Evolutionary conservation across 2,797 vertebrate genomes (phyloP).

Genomic region (Phalloptychus januarius): DNA sequence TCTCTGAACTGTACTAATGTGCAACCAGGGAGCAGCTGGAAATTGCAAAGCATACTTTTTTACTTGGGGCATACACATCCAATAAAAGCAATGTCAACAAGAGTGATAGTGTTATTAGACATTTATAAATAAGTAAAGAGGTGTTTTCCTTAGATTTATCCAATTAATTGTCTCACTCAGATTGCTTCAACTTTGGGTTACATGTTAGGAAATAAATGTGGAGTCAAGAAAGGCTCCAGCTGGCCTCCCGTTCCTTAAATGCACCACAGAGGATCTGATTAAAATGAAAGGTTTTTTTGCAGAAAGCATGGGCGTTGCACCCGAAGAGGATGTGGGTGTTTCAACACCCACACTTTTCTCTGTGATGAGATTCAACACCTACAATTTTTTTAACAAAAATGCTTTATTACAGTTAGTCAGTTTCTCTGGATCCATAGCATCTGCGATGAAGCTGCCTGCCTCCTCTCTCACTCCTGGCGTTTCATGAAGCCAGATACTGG

Average conservation of each 20-base stretch:
- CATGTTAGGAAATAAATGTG: constrained; percentile 57
- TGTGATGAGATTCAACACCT: not conserved
- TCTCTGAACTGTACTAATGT: constrained; percentile 63
- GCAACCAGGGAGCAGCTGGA: constrained; percentile 57
- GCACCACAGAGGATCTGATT: constrained; percentile 44
- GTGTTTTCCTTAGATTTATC: constrained; percentile 77
- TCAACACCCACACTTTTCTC: constrained; percentile 1
- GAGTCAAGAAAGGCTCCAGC: constrained; percentile 24
- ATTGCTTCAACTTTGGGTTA: constrained; percentile 57
- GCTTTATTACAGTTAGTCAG: not conserved
- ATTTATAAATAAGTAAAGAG: constrained; percentile 82
- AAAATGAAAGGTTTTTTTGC: constrained; percentile 46
- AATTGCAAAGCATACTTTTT: constrained; percentile 49
- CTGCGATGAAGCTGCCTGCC: not conserved
- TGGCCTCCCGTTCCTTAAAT: constrained; percentile 31
- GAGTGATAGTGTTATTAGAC: constrained; percentile 79
- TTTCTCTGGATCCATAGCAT: not conserved
- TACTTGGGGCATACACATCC: constrained; percentile 62
- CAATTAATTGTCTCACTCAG: constrained; percentile 68
- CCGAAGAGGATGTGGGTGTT: not conserved
- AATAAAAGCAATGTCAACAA: constrained; percentile 77
- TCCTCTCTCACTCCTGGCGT: not conserved
- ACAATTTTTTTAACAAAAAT: not conserved
- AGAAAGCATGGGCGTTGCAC: constrained; percentile 8
- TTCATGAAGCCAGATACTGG: not conserved